phyloP scores from a whole-genome alignment of 2,797 vertebrate genomes.

The Sebastes wilsoni region DNA sequence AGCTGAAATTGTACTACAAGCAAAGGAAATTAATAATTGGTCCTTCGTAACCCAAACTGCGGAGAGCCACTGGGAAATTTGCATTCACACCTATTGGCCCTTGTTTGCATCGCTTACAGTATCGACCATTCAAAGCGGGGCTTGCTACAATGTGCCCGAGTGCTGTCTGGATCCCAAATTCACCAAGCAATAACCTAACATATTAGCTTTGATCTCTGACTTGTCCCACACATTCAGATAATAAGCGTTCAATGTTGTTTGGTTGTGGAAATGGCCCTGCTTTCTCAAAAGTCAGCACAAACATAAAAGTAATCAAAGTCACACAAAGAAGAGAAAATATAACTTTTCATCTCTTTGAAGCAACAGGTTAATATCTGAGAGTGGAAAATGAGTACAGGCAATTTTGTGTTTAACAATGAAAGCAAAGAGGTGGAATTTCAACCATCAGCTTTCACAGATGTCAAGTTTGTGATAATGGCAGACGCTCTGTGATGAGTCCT shows the following conservation, averaged over 20 bases:
- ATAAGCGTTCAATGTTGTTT: background rate
- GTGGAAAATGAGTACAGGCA: background rate
- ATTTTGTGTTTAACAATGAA: slow-evolving; percentile 4
- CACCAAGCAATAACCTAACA: slow-evolving; percentile 17
- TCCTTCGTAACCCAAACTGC: background rate
- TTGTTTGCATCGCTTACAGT: background rate
- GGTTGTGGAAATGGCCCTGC: background rate
- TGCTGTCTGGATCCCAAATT: background rate
- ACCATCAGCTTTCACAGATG: slow-evolving; percentile 2
- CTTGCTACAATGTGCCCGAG: background rate
- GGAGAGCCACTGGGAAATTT: slow-evolving; percentile 18
- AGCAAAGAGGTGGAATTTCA: background rate
- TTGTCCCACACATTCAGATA: background rate
- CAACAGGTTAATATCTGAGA: background rate
- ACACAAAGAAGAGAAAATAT: background rate
- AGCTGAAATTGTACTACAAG: slow-evolving; percentile 7
- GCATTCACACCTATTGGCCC: slow-evolving; percentile 15
- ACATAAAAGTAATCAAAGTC: background rate
- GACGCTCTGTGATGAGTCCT: background rate
- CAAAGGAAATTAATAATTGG: slow-evolving; percentile 18
- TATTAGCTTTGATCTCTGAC: slow-evolving; percentile 23
- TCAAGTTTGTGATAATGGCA: background rate
- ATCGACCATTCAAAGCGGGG: background rate
- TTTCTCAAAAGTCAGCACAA: background rate
- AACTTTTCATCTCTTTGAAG: background rate